Base-by-base conservation (phyloP, 1,140 invertebrate species). In the Papilio polytes region DNA sequence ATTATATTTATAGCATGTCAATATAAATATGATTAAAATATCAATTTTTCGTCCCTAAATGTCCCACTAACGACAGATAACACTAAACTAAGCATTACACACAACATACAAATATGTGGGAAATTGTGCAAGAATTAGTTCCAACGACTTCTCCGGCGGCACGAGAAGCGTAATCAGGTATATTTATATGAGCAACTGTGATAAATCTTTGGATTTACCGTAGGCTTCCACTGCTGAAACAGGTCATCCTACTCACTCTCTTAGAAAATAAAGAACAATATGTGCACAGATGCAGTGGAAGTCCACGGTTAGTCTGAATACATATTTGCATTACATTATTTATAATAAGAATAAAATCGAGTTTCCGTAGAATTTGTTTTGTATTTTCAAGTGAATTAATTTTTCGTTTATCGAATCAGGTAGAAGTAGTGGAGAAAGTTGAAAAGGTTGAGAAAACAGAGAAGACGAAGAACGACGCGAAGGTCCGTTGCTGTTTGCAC, bases 401-500 rank as follows among this genome's bases (percentile, higher is more conserved):
- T 15, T 15, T 31, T 3, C 13, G 7, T 70, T 48, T 44, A 15
- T 20, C 18, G 2, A 26, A 77, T 51, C 31, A 59, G 77, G 76
- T 59, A 78, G 76, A 78, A 41, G 41, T 41, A 63, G 53, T 63
- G 56, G 87, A 87, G 41, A 85, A 85, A 70, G 79, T 80, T 31
- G 83, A 81, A 59, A 83, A 82, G 72, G 82, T 72, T 36, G 77
- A 78, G 36, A 78, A 83, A 20, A 22, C 51, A 36, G 81, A 82
- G 36, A 82, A 81, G 76, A 63, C 80, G 36, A 22, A 84, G 22
- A 66, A 44, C 10, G 77, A 78, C 9, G 80, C 80, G 53, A 87
- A 89, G 78, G 53, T 79, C 66, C 78, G 72, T 13, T 88, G 86
- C 51, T 92, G 91, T 78, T 83, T 92, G 22, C 88, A 93, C 85